A percentile compares a stretch with the other conserved stretches of the same genome.
These are phyloP conservation scores for Monodelphis domestica DNA, from an alignment of 2,797 vertebrate genomes.

Conservation along the genomic window DNA sequence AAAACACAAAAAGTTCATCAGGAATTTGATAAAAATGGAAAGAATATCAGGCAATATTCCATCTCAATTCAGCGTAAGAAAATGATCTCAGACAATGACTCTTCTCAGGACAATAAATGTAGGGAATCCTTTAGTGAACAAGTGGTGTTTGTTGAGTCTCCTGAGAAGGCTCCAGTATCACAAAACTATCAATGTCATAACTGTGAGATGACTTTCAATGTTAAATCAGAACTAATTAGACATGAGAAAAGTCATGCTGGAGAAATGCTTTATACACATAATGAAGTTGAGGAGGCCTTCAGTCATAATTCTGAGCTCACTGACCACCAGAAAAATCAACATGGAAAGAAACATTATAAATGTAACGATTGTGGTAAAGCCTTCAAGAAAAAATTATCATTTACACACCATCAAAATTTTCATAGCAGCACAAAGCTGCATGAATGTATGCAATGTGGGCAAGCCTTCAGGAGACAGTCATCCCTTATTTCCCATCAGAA, in stretches of 20 bases:
- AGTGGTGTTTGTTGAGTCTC: background rate
- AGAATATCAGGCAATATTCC: background rate
- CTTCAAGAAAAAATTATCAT: too few species aligned
- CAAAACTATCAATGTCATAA: background rate
- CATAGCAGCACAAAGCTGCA: too few species aligned
- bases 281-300: too few species aligned
- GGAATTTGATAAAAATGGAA: background rate
- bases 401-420: too few species aligned
- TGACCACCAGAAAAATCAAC: too few species aligned
- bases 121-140: background rate
- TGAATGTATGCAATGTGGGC: too few species aligned
- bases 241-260: background rate
- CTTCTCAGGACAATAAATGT: background rate
- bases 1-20: background rate
- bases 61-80: background rate
- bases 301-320: too few species aligned
- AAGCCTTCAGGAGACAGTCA: too few species aligned
- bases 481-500: too few species aligned
- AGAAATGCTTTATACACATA: background rate
- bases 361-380: too few species aligned
- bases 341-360: too few species aligned
- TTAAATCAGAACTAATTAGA: background rate
- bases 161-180: background rate
- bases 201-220: background rate
- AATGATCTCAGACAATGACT: background rate